phyloP scores from a whole-genome alignment of 2,888 invertebrate genomes.

The Xanthia icteritia region DNA sequence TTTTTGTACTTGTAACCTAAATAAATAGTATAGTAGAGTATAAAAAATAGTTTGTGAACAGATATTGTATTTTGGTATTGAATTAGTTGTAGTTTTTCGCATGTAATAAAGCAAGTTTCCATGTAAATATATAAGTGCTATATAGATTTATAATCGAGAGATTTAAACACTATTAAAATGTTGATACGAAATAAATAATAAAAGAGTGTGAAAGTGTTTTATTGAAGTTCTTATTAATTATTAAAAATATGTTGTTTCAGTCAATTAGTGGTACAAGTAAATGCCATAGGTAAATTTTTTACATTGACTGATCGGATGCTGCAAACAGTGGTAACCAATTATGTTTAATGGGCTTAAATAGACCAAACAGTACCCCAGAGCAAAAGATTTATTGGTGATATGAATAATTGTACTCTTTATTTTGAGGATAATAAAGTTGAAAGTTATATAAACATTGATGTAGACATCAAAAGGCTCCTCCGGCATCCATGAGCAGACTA shows the following conservation, averaged over 20 bases:
- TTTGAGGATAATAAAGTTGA: background rate
- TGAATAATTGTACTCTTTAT: background rate
- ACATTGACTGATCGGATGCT: background rate
- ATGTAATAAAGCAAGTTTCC: slow-evolving; percentile 29
- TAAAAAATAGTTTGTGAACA: slow-evolving; percentile 38
- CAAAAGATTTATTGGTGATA: background rate
- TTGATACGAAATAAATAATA: slow-evolving; percentile 51
- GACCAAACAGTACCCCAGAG: background rate
- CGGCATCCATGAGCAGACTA: too few relatives aligned
- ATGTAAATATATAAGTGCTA: slow-evolving; percentile 44
- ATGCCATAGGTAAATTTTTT: background rate
- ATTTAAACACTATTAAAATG: slow-evolving; percentile 24
- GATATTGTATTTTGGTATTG: slow-evolving; percentile 58
- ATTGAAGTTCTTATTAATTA: slow-evolving; percentile 21
- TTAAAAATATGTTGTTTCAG: background rate
- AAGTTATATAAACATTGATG: background rate
- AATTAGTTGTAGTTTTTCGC: slow-evolving; percentile 20
- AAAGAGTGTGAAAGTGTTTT: slow-evolving; percentile 52
- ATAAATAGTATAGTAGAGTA: slow-evolving; percentile 34
- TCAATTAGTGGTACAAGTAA: too few relatives aligned
- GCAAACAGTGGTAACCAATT: background rate
- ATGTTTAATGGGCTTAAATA: background rate
- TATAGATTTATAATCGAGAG: slow-evolving; percentile 12
- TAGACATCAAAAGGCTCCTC: background rate
- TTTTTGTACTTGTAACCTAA: background rate